phyloP scores from a whole-genome alignment of 2,113 vertebrate species.

The Acrocephalus kingi region DNA sequence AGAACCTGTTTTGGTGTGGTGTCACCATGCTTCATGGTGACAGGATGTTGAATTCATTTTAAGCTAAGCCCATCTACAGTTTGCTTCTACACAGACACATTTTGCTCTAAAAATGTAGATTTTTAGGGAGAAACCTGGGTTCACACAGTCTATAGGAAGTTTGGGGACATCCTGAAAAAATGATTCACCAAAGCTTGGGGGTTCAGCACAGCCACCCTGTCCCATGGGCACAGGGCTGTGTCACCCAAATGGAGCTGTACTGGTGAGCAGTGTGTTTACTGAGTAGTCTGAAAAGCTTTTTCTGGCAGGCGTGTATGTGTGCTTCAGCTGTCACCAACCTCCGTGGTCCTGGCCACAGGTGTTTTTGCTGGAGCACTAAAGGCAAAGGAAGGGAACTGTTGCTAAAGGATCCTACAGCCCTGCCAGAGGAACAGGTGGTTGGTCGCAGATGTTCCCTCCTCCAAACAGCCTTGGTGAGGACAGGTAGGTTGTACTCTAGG shows the following conservation, averaged over 20 bases:
- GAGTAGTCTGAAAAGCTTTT: neutral
- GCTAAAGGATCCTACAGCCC: neutral
- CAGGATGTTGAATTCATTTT: fast-evolving
- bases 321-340: neutral
- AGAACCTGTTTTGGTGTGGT: neutral
- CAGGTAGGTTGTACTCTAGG: neutral
- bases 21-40: neutral
- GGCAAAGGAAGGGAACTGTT: neutral
- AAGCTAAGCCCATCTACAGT: neutral
- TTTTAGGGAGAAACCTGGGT: neutral
- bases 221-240: neutral
- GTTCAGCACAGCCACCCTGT: neutral
- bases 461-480: neutral
- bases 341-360: neutral
- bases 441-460: neutral
- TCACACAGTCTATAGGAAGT: neutral
- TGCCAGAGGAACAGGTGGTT: neutral
- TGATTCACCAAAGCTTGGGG: neutral
- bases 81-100: neutral
- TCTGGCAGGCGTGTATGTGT: neutral
- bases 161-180: neutral
- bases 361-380: neutral
- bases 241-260: neutral
- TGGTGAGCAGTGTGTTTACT: neutral
- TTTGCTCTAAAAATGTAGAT: neutral